Evolutionary conservation across 2,888 invertebrate species (phyloP).

Genomic region (Mesochorus sp.): DNA sequence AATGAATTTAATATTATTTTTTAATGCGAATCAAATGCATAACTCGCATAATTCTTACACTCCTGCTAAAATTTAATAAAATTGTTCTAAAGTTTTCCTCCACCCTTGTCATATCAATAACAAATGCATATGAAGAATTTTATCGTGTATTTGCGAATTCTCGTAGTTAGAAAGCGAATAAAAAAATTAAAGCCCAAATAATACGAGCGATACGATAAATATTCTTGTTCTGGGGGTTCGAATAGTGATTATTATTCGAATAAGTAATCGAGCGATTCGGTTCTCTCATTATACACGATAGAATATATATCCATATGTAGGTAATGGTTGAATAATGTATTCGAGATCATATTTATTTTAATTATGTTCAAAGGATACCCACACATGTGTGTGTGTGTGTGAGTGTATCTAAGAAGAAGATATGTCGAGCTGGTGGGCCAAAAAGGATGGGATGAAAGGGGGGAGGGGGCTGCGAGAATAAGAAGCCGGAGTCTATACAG

Average conservation of each 20-base stretch:
- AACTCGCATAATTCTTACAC: no score
- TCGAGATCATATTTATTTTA: constrained; percentile 54
- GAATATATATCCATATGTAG: no score
- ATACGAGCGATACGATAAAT: background rate
- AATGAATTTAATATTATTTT: no score
- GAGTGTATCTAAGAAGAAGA: background rate
- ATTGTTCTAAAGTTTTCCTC: no score
- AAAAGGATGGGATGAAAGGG: constrained; percentile 23
- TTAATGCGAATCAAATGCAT: no score
- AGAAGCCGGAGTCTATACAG: constrained; percentile 8
- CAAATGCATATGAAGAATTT: no score
- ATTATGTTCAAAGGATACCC: constrained; percentile 33
- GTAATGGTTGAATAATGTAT: constrained; percentile 51
- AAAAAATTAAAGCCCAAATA: background rate
- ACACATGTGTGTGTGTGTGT: background rate
- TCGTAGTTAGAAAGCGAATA: no score
- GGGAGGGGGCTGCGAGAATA: constrained; percentile 25
- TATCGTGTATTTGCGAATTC: no score
- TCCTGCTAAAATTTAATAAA: no score
- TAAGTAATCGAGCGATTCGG: constrained; percentile 34
- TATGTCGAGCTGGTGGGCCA: constrained; percentile 21
- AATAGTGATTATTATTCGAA: constrained; percentile 43
- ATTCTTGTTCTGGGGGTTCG: background rate
- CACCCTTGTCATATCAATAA: no score
- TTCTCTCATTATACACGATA: constrained; percentile 22